Evolutionary conservation across 1,140 invertebrate genomes (phyloP).

Genomic region (Marisa cornuarietis): DNA sequence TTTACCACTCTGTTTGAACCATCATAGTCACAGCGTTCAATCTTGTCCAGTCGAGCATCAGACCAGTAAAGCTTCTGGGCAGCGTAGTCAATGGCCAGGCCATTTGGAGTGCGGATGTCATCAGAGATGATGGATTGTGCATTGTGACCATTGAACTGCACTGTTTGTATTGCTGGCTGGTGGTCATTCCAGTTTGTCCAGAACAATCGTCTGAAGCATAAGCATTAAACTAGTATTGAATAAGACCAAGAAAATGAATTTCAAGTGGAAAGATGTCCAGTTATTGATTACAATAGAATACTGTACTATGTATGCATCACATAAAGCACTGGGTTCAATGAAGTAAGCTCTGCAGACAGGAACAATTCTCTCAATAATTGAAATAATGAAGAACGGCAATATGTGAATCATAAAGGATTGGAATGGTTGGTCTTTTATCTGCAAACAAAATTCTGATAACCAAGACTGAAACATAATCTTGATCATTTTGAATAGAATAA

Average conservation of each 20-base stretch:
- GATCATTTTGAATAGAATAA: too few relatives aligned
- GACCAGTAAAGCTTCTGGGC: conserved; percentile 98
- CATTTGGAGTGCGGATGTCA: conserved; percentile 94
- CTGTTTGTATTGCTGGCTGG: conserved; percentile 86
- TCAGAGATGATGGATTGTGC: conserved; percentile 92
- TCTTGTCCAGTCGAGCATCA: conserved; percentile 96
- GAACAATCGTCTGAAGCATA: conserved; percentile 88
- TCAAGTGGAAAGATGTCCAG: not conserved
- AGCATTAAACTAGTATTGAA: not conserved
- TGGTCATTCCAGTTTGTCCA: conserved; percentile 97
- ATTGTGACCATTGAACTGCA: conserved; percentile 93
- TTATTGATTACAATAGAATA: too few relatives aligned
- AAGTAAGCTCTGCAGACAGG: too few relatives aligned
- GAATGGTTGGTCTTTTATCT: too few relatives aligned
- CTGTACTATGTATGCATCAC: too few relatives aligned
- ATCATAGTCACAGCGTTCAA: conserved; percentile 91
- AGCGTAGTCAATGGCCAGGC: conserved; percentile 95
- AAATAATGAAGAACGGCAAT: too few relatives aligned
- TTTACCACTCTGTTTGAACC: conserved; percentile 79
- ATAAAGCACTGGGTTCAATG: too few relatives aligned
- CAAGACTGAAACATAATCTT: too few relatives aligned
- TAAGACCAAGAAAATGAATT: not conserved
- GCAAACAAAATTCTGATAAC: too few relatives aligned
- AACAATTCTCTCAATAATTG: too few relatives aligned
- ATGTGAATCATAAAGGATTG: too few relatives aligned